phyloP scores from a whole-genome alignment of 1,140 invertebrate species.

The Aphelenchoides besseyi region DNA sequence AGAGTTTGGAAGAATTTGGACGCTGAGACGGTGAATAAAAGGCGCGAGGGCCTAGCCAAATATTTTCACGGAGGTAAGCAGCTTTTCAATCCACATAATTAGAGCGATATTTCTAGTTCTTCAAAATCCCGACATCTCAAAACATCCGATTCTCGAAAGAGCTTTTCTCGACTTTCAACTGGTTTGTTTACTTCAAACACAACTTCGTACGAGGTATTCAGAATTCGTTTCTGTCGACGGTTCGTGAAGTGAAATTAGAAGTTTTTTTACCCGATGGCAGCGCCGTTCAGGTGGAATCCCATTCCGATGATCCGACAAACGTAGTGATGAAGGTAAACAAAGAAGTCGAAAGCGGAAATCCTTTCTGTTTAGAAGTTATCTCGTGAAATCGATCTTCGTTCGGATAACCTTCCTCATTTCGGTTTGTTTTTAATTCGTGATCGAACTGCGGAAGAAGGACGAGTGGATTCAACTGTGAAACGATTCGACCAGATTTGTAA shows the following conservation, averaged over 20 bases:
- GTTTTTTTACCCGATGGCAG: constrained; percentile 44
- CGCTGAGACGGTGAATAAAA: constrained; percentile 38
- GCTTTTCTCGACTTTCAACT: constrained; percentile 51
- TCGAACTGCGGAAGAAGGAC: not conserved
- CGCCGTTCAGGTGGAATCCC: constrained; percentile 38
- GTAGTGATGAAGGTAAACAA: constrained; percentile 39
- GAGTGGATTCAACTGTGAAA: not conserved
- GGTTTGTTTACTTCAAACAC: constrained; percentile 33
- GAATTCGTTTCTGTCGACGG: constrained; percentile 25
- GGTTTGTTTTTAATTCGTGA: constrained; percentile 22
- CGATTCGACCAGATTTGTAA: constrained; percentile 37
- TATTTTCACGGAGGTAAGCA: constrained; percentile 46
- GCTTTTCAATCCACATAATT: not conserved
- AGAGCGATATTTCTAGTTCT: constrained; percentile 33
- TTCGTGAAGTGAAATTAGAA: constrained; percentile 41
- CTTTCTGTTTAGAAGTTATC: not conserved
- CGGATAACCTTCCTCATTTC: constrained; percentile 1
- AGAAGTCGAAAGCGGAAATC: too few relatives aligned
- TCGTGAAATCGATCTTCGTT: not conserved
- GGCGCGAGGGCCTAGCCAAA: constrained; percentile 45
- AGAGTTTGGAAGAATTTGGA: constrained; percentile 49
- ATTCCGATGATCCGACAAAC: constrained; percentile 44
- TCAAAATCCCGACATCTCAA: constrained; percentile 37
- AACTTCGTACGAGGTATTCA: constrained; percentile 14
- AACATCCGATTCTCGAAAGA: constrained; percentile 36